Evolutionary conservation across 2,888 invertebrate genomes (phyloP).

Genomic region (Keiferia lycopersicella): DNA sequence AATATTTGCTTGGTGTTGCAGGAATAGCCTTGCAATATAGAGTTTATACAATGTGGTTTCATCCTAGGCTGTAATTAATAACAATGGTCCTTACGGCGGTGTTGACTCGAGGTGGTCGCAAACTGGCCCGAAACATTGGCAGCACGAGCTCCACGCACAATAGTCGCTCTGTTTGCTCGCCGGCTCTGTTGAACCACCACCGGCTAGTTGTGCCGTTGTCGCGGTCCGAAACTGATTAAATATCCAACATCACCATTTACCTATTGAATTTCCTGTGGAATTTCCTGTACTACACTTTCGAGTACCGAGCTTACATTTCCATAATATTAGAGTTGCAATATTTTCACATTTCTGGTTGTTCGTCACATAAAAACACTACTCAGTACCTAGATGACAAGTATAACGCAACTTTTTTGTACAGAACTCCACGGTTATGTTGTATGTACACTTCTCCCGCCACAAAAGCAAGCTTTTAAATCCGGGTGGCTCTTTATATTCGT

Average conservation of each 20-base stretch:
- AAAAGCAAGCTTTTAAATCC: slow-evolving; percentile 28
- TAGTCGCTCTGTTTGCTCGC: slow-evolving; percentile 59
- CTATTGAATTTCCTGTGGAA: slow-evolving; percentile 5
- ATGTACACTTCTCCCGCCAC: not conserved
- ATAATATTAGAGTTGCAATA: slow-evolving; percentile 4
- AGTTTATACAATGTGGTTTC: slow-evolving; percentile 32
- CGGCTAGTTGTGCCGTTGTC: slow-evolving; percentile 49
- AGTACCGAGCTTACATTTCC: not conserved
- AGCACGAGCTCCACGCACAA: slow-evolving; percentile 63
- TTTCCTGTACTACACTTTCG: too few species aligned
- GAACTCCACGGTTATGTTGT: not conserved
- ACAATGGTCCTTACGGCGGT: slow-evolving; percentile 49
- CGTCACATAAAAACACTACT: not conserved
- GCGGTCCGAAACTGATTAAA: slow-evolving; percentile 59
- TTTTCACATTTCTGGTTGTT: not conserved
- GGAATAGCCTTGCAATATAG: slow-evolving; percentile 36
- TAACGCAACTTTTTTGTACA: not conserved
- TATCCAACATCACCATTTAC: slow-evolving; percentile 46
- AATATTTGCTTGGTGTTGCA: slow-evolving; percentile 24
- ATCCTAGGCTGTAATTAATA: slow-evolving; percentile 47
- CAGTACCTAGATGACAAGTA: not conserved
- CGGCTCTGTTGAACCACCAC: slow-evolving; percentile 39
- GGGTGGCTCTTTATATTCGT: slow-evolving; percentile 60
- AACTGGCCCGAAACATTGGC: slow-evolving; percentile 61
- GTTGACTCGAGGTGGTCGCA: slow-evolving; percentile 62